phyloP scores from a whole-genome alignment of 2,113 vertebrate genomes.

The Peucedramus taeniatus region DNA sequence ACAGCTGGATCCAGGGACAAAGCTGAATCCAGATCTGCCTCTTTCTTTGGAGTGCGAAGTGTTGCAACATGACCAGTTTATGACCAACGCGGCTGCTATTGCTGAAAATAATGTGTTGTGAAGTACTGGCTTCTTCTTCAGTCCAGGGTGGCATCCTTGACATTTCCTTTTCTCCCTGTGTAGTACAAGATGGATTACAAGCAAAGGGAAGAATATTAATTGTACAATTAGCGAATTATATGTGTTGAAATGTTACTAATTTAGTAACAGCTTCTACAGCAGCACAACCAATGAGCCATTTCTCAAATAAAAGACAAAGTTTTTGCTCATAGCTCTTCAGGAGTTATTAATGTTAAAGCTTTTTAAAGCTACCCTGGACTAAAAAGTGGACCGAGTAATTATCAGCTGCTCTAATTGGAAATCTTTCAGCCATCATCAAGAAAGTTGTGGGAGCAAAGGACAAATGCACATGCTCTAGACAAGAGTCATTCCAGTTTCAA shows the following conservation, averaged over 20 bases:
- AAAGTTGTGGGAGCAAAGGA: not conserved
- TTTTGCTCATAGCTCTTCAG: not conserved
- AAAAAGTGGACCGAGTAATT: not conserved
- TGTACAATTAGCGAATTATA: conserved; percentile 24
- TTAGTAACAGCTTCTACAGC: conserved; percentile 3
- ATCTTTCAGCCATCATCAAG: not conserved
- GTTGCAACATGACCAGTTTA: not conserved
- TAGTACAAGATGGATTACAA: conserved; percentile 46
- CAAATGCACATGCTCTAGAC: not conserved
- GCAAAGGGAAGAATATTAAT: not conserved
- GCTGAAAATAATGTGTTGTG: not conserved
- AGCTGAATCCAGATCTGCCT: not conserved
- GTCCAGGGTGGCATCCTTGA: not conserved
- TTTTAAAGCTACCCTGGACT: not conserved
- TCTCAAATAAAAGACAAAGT: not conserved
- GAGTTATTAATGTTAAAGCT: not conserved
- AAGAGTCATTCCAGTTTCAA: not conserved
- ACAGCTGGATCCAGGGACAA: not conserved
- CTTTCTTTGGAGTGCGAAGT: not conserved
- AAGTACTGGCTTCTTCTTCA: not conserved
- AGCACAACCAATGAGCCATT: not conserved
- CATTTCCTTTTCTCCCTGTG: not conserved
- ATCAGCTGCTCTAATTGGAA: not conserved
- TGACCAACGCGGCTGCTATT: accelerated
- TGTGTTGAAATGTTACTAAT: not conserved